These are phyloP conservation scores for Zaprionus camerounensis DNA, from an alignment of 1,140 invertebrate species.

Conservation along the genomic window DNA sequence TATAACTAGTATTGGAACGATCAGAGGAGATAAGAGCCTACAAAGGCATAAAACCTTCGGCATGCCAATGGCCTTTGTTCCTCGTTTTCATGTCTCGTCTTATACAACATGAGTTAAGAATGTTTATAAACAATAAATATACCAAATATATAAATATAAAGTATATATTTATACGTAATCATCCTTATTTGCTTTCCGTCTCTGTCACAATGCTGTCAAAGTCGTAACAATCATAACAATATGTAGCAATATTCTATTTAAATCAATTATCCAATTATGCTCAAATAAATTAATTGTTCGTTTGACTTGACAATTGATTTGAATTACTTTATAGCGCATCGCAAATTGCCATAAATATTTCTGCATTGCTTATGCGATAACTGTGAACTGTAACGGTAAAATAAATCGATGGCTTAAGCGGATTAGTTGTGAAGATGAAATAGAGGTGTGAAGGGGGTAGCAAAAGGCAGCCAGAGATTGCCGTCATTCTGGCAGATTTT, in stretches of 20 bases:
- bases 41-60: no score
- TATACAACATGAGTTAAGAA: no score
- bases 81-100: no score
- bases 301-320: constrained; percentile 21
- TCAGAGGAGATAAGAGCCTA: no score
- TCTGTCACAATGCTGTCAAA: background rate
- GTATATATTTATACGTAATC: no score
- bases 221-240: background rate
- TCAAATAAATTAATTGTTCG: constrained; percentile 11
- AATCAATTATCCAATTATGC: constrained; percentile 7
- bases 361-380: constrained; percentile 34
- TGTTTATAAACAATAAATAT: no score
- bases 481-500: constrained; percentile 8
- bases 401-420: constrained; percentile 52
- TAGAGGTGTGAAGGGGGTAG: background rate
- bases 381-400: constrained; percentile 27
- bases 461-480: background rate
- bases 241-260: background rate
- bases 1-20: no score
- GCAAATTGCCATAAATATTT: constrained; percentile 8
- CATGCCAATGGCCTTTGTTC: no score
- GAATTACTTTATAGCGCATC: constrained; percentile 15
- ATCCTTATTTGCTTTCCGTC: no score
- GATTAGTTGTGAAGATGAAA: constrained; percentile 16
- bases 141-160: no score